Evolutionary conservation across 2,797 vertebrate species (phyloP), one percentile per base, ranked within the genome.

Genomic region (Lepidocolaptes lacrymiger): DNA sequence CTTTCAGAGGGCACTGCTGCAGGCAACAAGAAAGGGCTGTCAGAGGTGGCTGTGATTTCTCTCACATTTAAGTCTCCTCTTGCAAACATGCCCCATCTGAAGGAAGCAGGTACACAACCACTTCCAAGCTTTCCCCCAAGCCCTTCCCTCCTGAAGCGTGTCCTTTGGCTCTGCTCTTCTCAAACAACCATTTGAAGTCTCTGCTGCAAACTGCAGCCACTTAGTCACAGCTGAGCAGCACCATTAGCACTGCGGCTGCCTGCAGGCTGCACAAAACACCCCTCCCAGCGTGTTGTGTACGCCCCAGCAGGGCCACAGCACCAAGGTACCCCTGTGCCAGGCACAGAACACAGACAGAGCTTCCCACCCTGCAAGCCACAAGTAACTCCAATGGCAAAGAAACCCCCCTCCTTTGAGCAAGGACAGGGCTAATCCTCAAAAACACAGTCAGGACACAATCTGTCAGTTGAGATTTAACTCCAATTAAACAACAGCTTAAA

Each of bases 201-300:
- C 72, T 77, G 69, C 87, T 75, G 93, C 75, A 89, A 89, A 68
- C 49, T 30, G 72, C 75, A 94, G 87, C 37, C 93, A 81, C 66
- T 92, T 58, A 94, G 91, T 95, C 91, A 94, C 83, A 93, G 89
- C 78, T 59, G 54, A 91, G 69, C 89, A 91, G 87, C 85, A 69
- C 66, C 46, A 66, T 49, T 75, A 95, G 79, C 82, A 63, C 90
- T 81, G 94, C 21, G 0, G 91, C 66, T 91, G 92, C 91, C 91
- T 72, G 81, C 54, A 83, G 78, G 91, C 79, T 69, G 56, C 58
- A 85, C 9, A 7, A 32, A 92, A 77, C 72, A 77, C 85, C 78
- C 80, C 72, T 96, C 32, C 62, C 48, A 39, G 18, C 0, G 17
- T 3, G 6, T n/a, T 16, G 30, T 5, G 61, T 12, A 10, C 7